Evolutionary conservation across 2,797 vertebrate genomes (phyloP).

Genomic region (Diceros bicornis): DNA sequence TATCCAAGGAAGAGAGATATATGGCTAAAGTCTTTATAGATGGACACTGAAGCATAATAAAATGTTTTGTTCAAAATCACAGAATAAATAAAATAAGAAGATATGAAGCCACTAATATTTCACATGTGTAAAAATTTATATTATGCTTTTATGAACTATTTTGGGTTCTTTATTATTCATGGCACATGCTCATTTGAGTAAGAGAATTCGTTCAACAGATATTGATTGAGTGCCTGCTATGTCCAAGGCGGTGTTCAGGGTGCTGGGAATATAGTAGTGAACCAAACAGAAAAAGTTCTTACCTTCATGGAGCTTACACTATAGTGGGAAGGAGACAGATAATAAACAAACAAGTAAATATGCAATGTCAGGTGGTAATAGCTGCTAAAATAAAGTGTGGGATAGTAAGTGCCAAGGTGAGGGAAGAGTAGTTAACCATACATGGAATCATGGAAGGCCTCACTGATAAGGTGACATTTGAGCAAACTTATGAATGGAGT

Average conservation of each 20-base stretch:
- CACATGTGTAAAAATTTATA: background rate
- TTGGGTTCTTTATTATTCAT: background rate
- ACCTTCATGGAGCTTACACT: background rate
- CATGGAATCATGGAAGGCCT: background rate
- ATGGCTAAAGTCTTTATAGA: background rate
- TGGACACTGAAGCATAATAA: constrained; percentile 10
- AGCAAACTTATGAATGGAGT: background rate
- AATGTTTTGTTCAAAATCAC: constrained; percentile 17
- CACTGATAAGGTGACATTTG: background rate
- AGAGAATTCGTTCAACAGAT: background rate
- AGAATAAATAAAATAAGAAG: constrained; percentile 9
- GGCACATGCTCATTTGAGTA: background rate
- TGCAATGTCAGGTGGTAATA: background rate
- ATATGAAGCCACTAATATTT: background rate
- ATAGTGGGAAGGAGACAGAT: background rate
- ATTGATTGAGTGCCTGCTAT: background rate
- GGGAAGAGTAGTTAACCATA: background rate
- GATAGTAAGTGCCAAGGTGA: background rate
- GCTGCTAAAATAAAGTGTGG: background rate
- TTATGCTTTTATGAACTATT: background rate
- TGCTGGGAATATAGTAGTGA: background rate
- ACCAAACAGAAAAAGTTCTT: background rate
- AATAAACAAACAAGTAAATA: background rate
- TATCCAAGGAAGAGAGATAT: background rate
- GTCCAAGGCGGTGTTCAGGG: background rate